These are phyloP conservation scores for Rhagophthalmus giganteus DNA, from an alignment of 2,888 invertebrate genomes.

Conservation along the genomic window DNA sequence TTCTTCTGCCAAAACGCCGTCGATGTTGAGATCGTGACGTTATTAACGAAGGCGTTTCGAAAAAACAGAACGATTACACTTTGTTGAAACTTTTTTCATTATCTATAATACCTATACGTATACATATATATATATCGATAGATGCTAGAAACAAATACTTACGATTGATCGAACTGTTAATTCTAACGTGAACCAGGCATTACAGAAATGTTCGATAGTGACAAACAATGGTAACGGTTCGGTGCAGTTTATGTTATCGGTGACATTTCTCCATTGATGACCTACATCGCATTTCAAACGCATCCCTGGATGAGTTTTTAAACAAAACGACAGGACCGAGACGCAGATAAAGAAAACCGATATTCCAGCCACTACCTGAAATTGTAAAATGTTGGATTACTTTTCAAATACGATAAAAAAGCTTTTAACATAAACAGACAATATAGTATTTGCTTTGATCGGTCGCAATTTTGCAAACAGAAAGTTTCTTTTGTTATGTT, in stretches of 20 bases:
- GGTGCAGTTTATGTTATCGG: conserved; percentile 44
- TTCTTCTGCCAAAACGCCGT: too few relatives aligned
- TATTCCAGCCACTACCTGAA: conserved; percentile 84
- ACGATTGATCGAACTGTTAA: conserved; percentile 85
- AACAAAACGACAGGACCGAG: conserved; percentile 93
- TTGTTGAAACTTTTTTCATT: not conserved
- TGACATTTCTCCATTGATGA: conserved; percentile 35
- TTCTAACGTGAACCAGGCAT: conserved; percentile 96
- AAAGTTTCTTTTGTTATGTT: too few relatives aligned
- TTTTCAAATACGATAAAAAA: too few relatives aligned
- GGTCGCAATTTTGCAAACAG: too few relatives aligned
- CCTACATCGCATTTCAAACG: conserved; percentile 59
- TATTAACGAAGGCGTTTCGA: too few relatives aligned
- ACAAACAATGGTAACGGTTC: conserved; percentile 71
- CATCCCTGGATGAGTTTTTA: conserved; percentile 92
- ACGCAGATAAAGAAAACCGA: conserved; percentile 97
- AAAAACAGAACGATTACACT: not conserved
- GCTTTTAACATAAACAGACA: too few relatives aligned
- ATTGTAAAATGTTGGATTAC: conserved; percentile 33
- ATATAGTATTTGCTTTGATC: not conserved
- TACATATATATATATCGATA: too few relatives aligned
- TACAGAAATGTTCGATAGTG: conserved; percentile 90
- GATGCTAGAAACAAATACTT: conserved; percentile 53
- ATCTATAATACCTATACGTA: too few relatives aligned
- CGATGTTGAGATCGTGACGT: too few relatives aligned